Evolutionary conservation across 2,797 vertebrate genomes (phyloP), one percentile per base, ranked within the genome.

Genomic region (Diplodus sargus): DNA sequence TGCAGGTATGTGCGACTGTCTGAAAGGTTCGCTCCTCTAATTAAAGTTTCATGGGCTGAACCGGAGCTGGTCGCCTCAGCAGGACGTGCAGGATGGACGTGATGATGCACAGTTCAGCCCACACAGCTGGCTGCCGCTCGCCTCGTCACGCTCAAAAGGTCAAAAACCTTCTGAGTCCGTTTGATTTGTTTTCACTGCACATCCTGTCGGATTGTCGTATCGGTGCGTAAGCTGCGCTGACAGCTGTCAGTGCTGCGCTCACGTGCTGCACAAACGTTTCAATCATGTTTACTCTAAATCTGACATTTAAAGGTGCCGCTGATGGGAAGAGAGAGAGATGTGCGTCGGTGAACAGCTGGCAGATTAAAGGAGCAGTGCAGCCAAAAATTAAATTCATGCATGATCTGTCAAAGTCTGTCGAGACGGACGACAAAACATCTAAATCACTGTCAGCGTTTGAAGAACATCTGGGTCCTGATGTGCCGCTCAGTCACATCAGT

Each of bases 1-100:
- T 45, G 49, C 39, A 58, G 51, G 81, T 25, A n/a, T 34, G 56
- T 59, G 68, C 18, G 2, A 3, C 18, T 70, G 72, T 76, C 75
- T 89, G 78, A 20, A 15, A 78, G 66, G 68, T 45, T 80, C 61
- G 63, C 70, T 71, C 65, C 42, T 74, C 77, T 85, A 71, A 89
- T 91, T 90, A 88, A 87, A 91, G 58, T 17, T 79, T 68, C 42
- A 82, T 70, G 22, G 30, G 51, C 73, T 59, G 78, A 53, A 72
- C 69, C 65, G 74, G 62, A 22, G 70, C 78, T 71, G 70, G 68
- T 58, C 66, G 56, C 57, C 77, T 91, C 81, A 62, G 89, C 81
- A 81, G 78, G 78, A 65, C 51, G 62, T 72, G 20, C 47, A 74
- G 78, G 74, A 63, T 65, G 76, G 81, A 85, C 53, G 28, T 78